Conservation (phyloP, 1,140 invertebrate genomes). For the Meloidogyne hapla region DNA sequence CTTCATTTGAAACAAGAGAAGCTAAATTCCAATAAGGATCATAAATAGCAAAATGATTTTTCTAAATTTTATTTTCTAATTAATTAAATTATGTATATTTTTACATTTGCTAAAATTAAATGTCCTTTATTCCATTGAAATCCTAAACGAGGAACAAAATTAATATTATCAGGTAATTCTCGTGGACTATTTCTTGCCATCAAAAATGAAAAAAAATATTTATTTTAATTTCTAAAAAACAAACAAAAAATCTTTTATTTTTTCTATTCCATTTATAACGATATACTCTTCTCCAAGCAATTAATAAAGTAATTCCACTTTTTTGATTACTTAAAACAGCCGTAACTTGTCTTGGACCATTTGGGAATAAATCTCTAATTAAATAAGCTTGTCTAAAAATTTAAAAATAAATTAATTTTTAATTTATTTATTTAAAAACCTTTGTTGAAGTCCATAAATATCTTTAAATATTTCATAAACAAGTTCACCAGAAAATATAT, state of each 20-base stretch:
- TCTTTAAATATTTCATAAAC: slow-evolving; percentile 46
- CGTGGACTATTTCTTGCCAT: slow-evolving; percentile 42
- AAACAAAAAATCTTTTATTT: slow-evolving; percentile 41
- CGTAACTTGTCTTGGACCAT: slow-evolving; percentile 40
- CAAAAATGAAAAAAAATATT: slow-evolving; percentile 17
- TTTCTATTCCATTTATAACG: slow-evolving; percentile 41
- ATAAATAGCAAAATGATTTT: slow-evolving; percentile 31
- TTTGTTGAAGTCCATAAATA: slow-evolving; percentile 39
- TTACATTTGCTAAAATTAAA: slow-evolving; percentile 45
- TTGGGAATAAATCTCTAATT: slow-evolving; percentile 36
- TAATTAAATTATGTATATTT: not conserved
- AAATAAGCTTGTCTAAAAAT: slow-evolving; percentile 23
- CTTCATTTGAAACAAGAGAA: slow-evolving; percentile 25
- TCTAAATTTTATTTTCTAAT: too few relatives aligned
- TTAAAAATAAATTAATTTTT: not conserved
- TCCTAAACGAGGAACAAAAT: slow-evolving; percentile 36
- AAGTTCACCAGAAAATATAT: slow-evolving; percentile 41
- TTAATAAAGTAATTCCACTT: slow-evolving; percentile 38
- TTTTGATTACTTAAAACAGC: slow-evolving; percentile 43
- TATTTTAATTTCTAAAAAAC: slow-evolving; percentile 14
- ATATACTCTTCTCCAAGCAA: slow-evolving; percentile 38
- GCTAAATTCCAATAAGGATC: slow-evolving; percentile 43
- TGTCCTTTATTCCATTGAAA: slow-evolving; percentile 51
- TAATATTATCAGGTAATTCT: slow-evolving; percentile 28
- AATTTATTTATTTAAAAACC: not conserved